These are phyloP conservation scores for Vireo altiloquus DNA, from an alignment of 2,113 vertebrate genomes.

Conservation along the genomic window DNA sequence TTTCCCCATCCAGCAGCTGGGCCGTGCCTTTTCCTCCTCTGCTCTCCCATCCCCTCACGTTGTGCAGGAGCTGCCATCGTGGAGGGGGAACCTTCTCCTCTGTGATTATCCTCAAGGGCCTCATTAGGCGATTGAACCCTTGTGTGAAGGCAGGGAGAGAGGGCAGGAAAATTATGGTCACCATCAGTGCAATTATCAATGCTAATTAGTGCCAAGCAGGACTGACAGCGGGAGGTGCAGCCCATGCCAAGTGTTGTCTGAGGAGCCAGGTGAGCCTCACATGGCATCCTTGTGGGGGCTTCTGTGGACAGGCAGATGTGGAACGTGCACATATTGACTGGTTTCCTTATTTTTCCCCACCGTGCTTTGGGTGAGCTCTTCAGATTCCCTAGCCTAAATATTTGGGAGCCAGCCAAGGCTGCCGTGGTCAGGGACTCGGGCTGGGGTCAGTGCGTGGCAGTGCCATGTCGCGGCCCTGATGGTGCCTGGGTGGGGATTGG, in stretches of 20 bases:
- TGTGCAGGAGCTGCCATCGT: not conserved
- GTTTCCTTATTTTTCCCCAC: not conserved
- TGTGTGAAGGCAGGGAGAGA: slow-evolving; percentile 20
- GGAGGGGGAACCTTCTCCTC: not conserved
- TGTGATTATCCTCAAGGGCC: not conserved
- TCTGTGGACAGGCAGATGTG: not conserved
- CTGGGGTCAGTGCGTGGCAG: not conserved
- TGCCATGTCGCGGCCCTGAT: fast-evolving
- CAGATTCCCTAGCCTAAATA: not conserved
- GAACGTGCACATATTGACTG: fast-evolving
- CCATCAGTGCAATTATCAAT: slow-evolving; percentile 39
- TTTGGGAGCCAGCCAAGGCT: not conserved
- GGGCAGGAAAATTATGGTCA: slow-evolving; percentile 29
- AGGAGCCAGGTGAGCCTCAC: not conserved
- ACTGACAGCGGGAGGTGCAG: not conserved
- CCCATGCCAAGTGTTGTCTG: not conserved
- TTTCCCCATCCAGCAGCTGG: not conserved
- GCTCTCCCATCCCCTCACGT: fast-evolving
- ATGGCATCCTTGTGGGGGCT: not conserved
- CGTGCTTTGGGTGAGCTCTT: not conserved
- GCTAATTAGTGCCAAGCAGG: slow-evolving; percentile 52
- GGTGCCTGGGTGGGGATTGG: not conserved
- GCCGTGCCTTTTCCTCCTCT: not conserved
- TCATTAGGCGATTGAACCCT: slow-evolving; percentile 52
- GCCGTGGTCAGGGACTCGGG: fast-evolving